These are phyloP conservation scores for Trialeurodes vaporariorum DNA, from an alignment of 1,140 invertebrate species.

Conservation along the genomic window DNA sequence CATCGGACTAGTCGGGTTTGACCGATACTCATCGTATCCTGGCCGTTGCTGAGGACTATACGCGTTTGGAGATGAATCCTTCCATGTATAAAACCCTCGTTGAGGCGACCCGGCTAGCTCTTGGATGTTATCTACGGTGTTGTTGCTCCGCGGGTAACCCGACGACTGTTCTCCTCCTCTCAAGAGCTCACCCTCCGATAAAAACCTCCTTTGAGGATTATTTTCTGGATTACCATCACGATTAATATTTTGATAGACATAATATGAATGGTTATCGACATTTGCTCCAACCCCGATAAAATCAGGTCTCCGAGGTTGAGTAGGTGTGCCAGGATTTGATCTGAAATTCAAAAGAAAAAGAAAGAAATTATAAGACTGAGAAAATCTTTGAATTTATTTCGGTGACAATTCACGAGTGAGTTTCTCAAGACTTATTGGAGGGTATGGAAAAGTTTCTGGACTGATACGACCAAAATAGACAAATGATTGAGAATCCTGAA, in stretches of 20 bases:
- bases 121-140: constrained; percentile 47
- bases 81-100: constrained; percentile 71
- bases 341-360: constrained; percentile 38
- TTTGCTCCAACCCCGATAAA: constrained; percentile 58
- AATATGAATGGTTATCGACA: constrained; percentile 19
- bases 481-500: no score
- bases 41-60: constrained; percentile 31
- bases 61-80: constrained; percentile 50
- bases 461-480: no score
- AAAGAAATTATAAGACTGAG: constrained; percentile 2
- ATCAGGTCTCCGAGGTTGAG: constrained; percentile 68
- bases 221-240: constrained; percentile 30
- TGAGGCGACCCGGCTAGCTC: constrained; percentile 74
- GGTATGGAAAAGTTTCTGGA: no score
- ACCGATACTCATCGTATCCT: constrained; percentile 45
- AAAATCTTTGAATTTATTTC: no score
- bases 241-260: constrained; percentile 6
- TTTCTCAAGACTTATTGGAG: no score
- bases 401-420: no score
- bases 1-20: constrained; percentile 64
- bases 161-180: constrained; percentile 38
- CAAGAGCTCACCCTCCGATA: constrained; percentile 71
- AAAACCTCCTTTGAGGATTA: constrained; percentile 69
- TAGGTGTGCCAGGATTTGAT: constrained; percentile 80
- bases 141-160: constrained; percentile 40